phyloP scores from a whole-genome alignment of 2,888 invertebrate species.

The Lasioglossum zephyrum region DNA sequence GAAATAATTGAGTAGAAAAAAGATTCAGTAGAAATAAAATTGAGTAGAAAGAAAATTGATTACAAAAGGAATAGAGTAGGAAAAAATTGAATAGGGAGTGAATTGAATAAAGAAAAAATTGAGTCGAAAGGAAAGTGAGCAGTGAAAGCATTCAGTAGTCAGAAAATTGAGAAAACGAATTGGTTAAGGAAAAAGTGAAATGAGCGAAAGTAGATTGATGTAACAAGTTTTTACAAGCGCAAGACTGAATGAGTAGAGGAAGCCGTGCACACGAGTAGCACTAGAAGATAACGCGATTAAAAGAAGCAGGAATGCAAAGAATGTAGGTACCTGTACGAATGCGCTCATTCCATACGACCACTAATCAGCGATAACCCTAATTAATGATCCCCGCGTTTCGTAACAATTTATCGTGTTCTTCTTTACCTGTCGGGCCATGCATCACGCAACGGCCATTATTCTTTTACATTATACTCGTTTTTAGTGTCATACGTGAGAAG shows the following conservation, averaged over 20 bases:
- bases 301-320: background rate
- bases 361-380: background rate
- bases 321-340: background rate
- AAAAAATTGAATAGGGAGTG: no score
- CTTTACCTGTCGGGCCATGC: background rate
- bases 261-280: background rate
- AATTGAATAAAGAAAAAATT: no score
- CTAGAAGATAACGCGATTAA: background rate
- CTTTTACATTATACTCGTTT: background rate
- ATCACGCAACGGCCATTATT: background rate
- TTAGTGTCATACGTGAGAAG: conserved; percentile 17
- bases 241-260: background rate
- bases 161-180: no score
- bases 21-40: no score
- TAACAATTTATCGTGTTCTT: background rate
- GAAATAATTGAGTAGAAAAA: background rate
- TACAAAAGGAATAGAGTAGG: no score
- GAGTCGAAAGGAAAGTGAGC: no score
- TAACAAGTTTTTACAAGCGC: background rate
- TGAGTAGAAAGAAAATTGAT: no score
- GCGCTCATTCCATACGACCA: background rate
- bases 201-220: background rate
- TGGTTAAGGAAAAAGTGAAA: background rate
- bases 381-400: background rate
- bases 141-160: no score